Conservation (phyloP, 2,888 invertebrate species). For the Erebia palarica region DNA sequence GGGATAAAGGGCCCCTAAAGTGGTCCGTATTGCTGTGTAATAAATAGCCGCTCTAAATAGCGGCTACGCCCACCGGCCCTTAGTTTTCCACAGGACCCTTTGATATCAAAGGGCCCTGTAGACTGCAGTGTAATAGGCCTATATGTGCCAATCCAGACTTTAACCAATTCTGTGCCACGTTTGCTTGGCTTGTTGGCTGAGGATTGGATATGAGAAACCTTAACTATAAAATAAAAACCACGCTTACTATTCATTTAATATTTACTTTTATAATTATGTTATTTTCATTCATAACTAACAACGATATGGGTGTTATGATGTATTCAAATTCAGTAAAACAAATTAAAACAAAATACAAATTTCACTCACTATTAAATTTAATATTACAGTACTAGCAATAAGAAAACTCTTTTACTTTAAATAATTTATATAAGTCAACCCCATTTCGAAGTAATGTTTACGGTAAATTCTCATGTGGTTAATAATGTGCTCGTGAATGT, state of each 20-base stretch:
- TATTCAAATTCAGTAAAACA: slow-evolving; percentile 82
- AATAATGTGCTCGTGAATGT: slow-evolving; percentile 75
- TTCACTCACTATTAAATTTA: slow-evolving; percentile 83
- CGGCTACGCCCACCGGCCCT: no score
- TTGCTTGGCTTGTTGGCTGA: no score
- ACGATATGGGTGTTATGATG: slow-evolving; percentile 83
- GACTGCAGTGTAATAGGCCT: no score
- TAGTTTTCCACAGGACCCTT: no score
- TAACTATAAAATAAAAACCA: slow-evolving; percentile 66
- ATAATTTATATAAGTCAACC: slow-evolving; percentile 80
- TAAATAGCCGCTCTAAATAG: no score
- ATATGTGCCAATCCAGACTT: no score
- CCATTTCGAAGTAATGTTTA: slow-evolving; percentile 71
- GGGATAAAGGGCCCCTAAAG: no score
- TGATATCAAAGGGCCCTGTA: no score
- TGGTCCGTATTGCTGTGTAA: no score
- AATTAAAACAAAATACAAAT: slow-evolving; percentile 81
- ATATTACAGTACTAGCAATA: slow-evolving; percentile 80
- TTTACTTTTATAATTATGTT: slow-evolving; percentile 83
- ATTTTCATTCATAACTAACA: slow-evolving; percentile 83
- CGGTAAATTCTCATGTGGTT: slow-evolving; percentile 71
- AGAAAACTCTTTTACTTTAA: slow-evolving; percentile 75
- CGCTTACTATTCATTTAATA: slow-evolving; percentile 81
- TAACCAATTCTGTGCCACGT: no score
- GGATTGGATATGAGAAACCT: not conserved